A percentile compares a stretch with the other conserved stretches of the same genome.
phyloP scores from a whole-genome alignment of 2,113 vertebrate genomes.

The Hiodon tergisus region DNA sequence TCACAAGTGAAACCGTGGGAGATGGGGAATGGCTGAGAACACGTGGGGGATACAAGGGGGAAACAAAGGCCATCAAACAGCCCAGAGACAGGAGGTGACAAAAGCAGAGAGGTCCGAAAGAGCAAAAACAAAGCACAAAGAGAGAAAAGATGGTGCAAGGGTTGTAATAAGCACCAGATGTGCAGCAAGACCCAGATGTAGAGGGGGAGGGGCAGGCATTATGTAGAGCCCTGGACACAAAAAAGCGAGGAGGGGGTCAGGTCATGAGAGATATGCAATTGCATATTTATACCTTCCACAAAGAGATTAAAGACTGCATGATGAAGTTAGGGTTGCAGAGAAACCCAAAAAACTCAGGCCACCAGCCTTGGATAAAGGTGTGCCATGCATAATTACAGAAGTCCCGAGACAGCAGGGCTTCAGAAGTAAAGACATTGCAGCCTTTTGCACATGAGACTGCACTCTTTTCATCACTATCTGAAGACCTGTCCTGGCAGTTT shows the following conservation, averaged over 20 bases:
- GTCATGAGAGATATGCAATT: constrained; percentile 4
- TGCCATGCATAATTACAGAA: constrained; percentile 10
- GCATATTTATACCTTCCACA: not conserved
- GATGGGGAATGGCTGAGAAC: not conserved
- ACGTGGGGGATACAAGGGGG: not conserved
- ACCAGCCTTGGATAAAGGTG: constrained; percentile 32
- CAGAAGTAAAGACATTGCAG: too few species aligned
- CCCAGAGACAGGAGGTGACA: not conserved
- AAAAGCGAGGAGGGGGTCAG: not conserved
- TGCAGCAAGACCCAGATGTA: constrained; percentile 29
- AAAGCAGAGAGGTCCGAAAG: too few species aligned
- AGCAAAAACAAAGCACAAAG: not conserved
- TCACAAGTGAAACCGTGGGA: not conserved
- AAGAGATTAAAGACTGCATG: constrained; percentile 14
- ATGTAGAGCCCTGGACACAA: not conserved
- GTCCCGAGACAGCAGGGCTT: not conserved
- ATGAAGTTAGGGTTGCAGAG: not conserved
- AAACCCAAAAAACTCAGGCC: constrained; percentile 25
- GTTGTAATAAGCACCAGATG: constrained; percentile 37
- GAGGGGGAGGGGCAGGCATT: not conserved
- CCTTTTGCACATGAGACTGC: too few species aligned
- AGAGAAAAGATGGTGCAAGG: not conserved
- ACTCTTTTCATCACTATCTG: too few species aligned
- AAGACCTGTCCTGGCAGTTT: too few species aligned
- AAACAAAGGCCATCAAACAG: not conserved